These are phyloP conservation scores for Pterocles orientalis DNA, from an alignment of 2,113 vertebrate species.

Conservation along the genomic window DNA sequence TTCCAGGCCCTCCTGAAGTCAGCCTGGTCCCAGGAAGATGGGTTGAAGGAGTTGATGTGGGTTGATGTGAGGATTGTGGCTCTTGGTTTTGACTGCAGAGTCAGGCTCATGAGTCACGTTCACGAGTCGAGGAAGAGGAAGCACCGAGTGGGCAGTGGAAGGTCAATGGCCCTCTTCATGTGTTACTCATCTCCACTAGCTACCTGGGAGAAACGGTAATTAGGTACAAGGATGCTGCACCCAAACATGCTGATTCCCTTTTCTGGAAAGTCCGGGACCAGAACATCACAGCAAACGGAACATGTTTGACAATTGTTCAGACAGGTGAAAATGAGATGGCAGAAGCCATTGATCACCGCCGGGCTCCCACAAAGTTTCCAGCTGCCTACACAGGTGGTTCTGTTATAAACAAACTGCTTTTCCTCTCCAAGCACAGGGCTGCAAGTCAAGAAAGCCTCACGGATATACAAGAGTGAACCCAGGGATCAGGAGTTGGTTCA, in stretches of 20 bases:
- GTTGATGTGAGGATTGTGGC: neutral
- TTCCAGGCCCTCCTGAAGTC: neutral
- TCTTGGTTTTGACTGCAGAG: neutral
- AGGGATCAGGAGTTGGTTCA: neutral
- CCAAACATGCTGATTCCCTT: neutral
- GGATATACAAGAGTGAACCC: neutral
- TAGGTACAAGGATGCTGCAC: neutral
- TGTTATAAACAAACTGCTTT: neutral
- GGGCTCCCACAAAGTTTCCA: constrained; percentile 20
- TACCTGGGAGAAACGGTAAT: neutral
- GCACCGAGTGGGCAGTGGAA: neutral
- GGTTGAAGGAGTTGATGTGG: neutral
- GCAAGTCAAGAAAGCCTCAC: neutral
- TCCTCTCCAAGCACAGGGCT: neutral
- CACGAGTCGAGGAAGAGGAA: neutral
- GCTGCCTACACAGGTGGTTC: neutral
- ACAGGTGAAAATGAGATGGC: neutral
- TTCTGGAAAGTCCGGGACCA: neutral
- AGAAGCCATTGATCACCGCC: neutral
- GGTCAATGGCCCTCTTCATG: accelerated
- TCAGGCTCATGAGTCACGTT: neutral
- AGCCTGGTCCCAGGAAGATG: neutral
- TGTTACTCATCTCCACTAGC: neutral
- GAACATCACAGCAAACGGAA: neutral
- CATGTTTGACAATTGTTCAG: neutral